Conservation (phyloP, 2,113 vertebrate species). For the Alethe diademata region DNA sequence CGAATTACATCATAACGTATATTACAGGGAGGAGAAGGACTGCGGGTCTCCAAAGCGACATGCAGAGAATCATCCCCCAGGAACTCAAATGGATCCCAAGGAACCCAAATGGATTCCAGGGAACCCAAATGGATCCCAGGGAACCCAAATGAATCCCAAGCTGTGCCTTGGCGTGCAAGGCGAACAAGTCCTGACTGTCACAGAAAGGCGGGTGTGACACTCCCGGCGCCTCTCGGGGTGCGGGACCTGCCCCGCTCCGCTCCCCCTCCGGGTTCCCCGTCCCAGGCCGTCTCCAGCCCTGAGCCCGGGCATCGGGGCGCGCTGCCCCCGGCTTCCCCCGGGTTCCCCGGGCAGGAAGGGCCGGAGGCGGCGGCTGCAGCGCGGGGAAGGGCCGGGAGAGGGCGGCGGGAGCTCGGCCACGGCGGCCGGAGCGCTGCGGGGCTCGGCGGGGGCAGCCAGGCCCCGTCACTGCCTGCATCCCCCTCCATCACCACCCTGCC, state of each 20-base stretch:
- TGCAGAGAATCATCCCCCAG: neutral
- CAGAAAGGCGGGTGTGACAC: fast-evolving
- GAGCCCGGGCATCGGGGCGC: neutral
- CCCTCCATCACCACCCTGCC: neutral
- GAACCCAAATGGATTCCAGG: neutral
- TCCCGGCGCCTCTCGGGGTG: neutral
- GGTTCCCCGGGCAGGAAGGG: neutral
- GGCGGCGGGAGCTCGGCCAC: neutral
- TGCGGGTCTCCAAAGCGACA: fast-evolving
- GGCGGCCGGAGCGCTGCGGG: neutral
- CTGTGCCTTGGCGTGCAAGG: neutral
- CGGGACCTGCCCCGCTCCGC: neutral
- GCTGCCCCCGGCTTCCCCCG: neutral
- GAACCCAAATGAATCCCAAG: neutral
- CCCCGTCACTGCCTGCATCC: neutral
- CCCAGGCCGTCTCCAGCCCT: neutral
- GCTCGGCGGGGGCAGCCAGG: neutral
- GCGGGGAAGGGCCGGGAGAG: constrained; percentile 1
- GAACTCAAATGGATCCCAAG: neutral
- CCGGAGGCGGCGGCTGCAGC: neutral
- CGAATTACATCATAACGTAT: too few relatives aligned
- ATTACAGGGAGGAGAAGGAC: neutral
- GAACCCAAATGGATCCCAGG: too few relatives aligned
- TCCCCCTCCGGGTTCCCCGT: neutral
- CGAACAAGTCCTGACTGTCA: fast-evolving